Evolutionary conservation across 2,888 invertebrate species (phyloP), one percentile per base, ranked within the genome.

Genomic region (Euplagia quadripunctaria): DNA sequence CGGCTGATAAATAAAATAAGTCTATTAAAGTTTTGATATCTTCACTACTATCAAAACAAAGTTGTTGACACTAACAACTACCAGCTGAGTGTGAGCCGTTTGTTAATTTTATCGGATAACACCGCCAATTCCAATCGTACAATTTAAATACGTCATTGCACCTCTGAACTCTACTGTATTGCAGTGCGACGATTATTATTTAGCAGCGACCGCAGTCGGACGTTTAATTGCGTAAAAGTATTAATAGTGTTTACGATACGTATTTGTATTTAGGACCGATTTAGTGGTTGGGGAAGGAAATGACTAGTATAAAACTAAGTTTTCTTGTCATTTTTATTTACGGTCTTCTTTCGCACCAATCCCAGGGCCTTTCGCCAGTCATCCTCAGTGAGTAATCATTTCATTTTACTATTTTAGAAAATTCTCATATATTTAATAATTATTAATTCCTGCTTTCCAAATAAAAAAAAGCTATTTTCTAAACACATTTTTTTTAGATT

Each of bases 321-420:
- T 89, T 91, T 80, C 80, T 88, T 58, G 79, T 90, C 80, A 72
- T 93, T 80, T 88, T 91, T 82, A 85, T 88, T 82, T 92, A 87
- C 82, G 88, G 91, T 82, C 85, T 94, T 75, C 81, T 94, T 75
- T 87, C 92, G 68, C 90, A 90, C 78, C 89, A 92, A 78, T 92
- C 93, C 63, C 86, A 91, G 72, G 94, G 95, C 81, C 86, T 95
- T 63, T 96, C 95, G 64, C 95, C 95, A 65, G 93, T 96, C 80
- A 92, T 96, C 80, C 90, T 96, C 76, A 94, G 95, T 96, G 79
- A 94, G 95, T 95, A 88, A 79, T 78, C 68, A 72, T 75, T 71
- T 64, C 64, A 70, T 69, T 64, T 16, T 46, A 16, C 17, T 72
- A 68, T 83, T 83, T 80, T 82, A 84, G 81, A 82, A 81, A 68